phyloP scores from a whole-genome alignment of 2,113 vertebrate genomes.

The Stictonetta naevosa region DNA sequence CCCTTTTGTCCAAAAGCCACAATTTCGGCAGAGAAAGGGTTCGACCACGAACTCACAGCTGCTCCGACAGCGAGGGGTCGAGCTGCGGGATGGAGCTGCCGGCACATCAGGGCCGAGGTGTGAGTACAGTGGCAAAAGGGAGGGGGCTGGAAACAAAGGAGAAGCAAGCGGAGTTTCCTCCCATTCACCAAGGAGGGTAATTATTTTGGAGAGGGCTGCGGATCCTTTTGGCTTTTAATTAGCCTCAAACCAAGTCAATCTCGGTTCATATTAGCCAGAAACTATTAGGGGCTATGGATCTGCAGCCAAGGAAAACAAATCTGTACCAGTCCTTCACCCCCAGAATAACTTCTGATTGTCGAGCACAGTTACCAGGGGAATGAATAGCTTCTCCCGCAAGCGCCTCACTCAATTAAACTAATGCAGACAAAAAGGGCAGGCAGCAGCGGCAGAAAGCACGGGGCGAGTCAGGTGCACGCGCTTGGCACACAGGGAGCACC shows the following conservation, averaged over 20 bases:
- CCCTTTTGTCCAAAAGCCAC: neutral
- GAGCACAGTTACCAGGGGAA: slow-evolving; percentile 2
- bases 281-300: neutral
- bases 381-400: neutral
- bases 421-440: neutral
- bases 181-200: neutral
- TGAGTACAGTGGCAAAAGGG: fast-evolving
- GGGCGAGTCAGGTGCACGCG: neutral
- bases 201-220: neutral
- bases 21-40: neutral
- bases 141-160: neutral
- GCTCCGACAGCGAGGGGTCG: neutral
- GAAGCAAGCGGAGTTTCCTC: neutral
- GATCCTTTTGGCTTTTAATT: slow-evolving; percentile 48
- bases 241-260: slow-evolving; percentile 30
- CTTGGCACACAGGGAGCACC: fast-evolving
- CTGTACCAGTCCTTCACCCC: neutral
- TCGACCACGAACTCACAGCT: neutral
- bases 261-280: neutral
- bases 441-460: neutral
- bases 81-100: too few species aligned
- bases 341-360: neutral
- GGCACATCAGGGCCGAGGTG: neutral
- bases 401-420: slow-evolving; percentile 13
- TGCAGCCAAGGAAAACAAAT: slow-evolving; percentile 33